Conservation (phyloP, 2,797 vertebrate genomes). For the Etheostoma nigrum region DNA sequence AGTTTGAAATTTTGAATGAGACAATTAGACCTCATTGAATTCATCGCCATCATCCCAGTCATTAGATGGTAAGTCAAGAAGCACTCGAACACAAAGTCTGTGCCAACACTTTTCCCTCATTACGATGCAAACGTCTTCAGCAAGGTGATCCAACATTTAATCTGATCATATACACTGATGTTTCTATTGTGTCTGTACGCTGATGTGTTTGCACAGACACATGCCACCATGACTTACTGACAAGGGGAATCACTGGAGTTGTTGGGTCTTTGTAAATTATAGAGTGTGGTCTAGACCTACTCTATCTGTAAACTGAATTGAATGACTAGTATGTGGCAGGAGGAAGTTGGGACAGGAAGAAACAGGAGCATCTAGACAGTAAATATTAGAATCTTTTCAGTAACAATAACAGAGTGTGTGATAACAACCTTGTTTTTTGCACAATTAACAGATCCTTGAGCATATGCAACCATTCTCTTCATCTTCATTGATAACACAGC, state of each 20-base stretch:
- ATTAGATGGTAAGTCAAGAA: background rate
- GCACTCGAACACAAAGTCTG: background rate
- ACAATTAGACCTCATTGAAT: background rate
- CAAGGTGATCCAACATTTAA: constrained; percentile 9
- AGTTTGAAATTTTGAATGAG: no score
- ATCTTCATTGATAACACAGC: no score
- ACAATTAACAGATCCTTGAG: background rate
- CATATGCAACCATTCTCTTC: background rate
- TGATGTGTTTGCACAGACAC: constrained; percentile 11
- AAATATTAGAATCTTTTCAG: background rate
- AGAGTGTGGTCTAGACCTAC: no score
- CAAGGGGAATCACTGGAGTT: no score
- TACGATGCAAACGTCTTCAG: constrained; percentile 3
- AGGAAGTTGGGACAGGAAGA: background rate
- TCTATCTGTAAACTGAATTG: no score
- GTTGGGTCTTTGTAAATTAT: no score
- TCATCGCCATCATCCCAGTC: background rate
- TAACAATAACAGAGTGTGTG: no score
- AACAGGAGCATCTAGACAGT: background rate
- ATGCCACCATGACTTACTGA: background rate
- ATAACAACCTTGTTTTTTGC: background rate
- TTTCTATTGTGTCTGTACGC: background rate
- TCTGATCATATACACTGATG: constrained; percentile 1
- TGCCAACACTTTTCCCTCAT: background rate
- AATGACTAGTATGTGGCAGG: background rate